phyloP scores from a whole-genome alignment of 2,797 vertebrate species.

The Lutjanus argentimaculatus region DNA sequence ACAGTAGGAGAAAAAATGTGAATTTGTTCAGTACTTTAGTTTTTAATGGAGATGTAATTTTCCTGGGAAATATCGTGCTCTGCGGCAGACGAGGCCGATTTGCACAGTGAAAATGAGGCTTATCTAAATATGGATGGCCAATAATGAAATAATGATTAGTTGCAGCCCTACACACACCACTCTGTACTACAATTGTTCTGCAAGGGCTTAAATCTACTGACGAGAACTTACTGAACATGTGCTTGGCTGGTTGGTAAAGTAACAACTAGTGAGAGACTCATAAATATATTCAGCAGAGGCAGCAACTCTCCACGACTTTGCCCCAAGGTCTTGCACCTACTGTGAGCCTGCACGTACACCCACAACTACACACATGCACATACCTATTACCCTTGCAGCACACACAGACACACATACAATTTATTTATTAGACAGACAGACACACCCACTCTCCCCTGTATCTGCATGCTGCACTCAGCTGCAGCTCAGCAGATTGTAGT shows the following conservation, averaged over 20 bases:
- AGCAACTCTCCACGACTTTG: conserved; percentile 46
- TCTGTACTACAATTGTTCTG: background rate
- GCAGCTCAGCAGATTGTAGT: conserved; percentile 69
- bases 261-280: conserved; percentile 14
- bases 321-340: conserved; percentile 36
- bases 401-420: conserved; percentile 39
- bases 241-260: conserved; percentile 12
- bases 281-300: conserved; percentile 45
- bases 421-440: conserved; percentile 65
- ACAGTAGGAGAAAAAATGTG: too few relatives aligned
- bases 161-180: background rate
- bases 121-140: too few relatives aligned
- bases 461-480: conserved; percentile 51
- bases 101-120: too few relatives aligned
- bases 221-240: conserved; percentile 12
- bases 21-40: too few relatives aligned
- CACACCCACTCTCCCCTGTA: conserved; percentile 54
- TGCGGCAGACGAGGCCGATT: too few relatives aligned
- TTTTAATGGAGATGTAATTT: too few relatives aligned
- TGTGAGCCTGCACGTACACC: background rate
- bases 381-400: conserved; percentile 33
- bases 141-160: background rate
- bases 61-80: too few relatives aligned
- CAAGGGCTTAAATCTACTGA: background rate
- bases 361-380: background rate